These are phyloP conservation scores for Cantharis lateralis DNA, from an alignment of 2,888 invertebrate species.

Conservation along the genomic window DNA sequence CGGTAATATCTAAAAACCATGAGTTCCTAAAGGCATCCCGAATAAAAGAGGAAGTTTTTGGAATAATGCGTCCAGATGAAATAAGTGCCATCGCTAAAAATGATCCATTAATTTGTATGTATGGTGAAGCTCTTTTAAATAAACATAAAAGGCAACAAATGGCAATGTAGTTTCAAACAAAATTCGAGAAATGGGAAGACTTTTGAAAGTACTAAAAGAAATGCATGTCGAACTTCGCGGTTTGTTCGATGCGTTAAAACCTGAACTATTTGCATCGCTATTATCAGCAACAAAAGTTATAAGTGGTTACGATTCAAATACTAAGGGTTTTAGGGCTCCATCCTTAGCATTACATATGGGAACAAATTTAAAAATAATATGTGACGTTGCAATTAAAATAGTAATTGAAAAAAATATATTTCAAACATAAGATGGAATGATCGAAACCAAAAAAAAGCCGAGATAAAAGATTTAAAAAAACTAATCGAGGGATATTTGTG, in stretches of 20 bases:
- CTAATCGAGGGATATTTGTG: conserved; percentile 36
- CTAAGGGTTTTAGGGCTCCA: conserved; percentile 1
- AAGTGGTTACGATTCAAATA: conserved; percentile 2
- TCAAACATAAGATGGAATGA: background rate
- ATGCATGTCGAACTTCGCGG: background rate
- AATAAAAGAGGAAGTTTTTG: conserved; percentile 19
- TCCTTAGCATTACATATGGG: conserved; percentile 10
- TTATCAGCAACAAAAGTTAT: conserved; percentile 9
- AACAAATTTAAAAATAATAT: background rate
- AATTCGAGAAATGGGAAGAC: background rate
- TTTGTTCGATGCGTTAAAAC: conserved; percentile 7
- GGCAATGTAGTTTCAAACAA: conserved; percentile 16
- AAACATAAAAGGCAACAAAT: conserved; percentile 33
- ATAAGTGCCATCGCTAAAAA: conserved; percentile 21
- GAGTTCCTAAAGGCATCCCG: conserved; percentile 18
- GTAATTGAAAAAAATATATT: background rate
- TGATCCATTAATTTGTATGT: conserved; percentile 29
- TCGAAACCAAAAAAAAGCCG: conserved; percentile 1
- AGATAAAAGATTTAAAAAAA: conserved; percentile 19
- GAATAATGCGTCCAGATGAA: conserved; percentile 23
- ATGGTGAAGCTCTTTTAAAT: conserved; percentile 22
- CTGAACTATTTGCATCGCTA: conserved; percentile 6
- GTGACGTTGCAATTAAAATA: conserved; percentile 3
- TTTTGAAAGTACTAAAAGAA: background rate
- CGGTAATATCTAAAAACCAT: background rate